Conservation (phyloP, 2,113 vertebrate genomes). For the Grammomys surdaster region DNA sequence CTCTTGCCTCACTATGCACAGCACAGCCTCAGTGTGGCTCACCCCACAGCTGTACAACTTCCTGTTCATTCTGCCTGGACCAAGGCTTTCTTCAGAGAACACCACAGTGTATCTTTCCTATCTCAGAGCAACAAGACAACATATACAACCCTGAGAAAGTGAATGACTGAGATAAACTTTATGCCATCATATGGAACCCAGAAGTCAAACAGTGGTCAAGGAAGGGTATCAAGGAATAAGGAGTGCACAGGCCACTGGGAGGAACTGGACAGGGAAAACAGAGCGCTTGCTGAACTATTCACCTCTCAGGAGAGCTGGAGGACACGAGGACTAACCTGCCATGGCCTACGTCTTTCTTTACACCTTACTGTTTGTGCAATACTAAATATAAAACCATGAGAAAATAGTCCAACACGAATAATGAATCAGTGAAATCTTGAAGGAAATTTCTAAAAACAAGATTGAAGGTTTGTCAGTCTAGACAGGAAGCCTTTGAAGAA, state of each 20-base stretch:
- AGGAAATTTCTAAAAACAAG: not conserved
- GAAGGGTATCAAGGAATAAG: slow-evolving; percentile 2
- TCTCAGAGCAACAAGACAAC: not conserved
- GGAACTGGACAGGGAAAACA: slow-evolving; percentile 1
- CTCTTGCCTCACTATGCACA: not conserved
- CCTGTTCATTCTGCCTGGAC: not conserved
- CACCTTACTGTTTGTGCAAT: not conserved
- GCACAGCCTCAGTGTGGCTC: not conserved
- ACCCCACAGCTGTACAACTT: not conserved
- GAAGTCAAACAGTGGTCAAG: slow-evolving; percentile 1
- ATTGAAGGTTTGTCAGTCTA: not conserved
- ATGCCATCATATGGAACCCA: not conserved
- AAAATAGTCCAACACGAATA: not conserved
- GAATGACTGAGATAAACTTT: slow-evolving; percentile 39
- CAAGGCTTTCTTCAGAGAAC: slow-evolving; percentile 20
- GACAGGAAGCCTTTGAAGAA: not conserved
- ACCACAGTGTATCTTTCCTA: not conserved
- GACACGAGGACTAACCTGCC: not conserved
- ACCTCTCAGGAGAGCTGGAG: not conserved
- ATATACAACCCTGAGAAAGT: not conserved
- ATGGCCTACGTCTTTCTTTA: not conserved
- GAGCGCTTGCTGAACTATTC: not conserved
- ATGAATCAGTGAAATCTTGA: not conserved
- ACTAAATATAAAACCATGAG: not conserved
- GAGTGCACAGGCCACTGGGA: not conserved